Base-by-base conservation (phyloP, 2,888 invertebrate species). In the Drosophila mayaguana region DNA sequence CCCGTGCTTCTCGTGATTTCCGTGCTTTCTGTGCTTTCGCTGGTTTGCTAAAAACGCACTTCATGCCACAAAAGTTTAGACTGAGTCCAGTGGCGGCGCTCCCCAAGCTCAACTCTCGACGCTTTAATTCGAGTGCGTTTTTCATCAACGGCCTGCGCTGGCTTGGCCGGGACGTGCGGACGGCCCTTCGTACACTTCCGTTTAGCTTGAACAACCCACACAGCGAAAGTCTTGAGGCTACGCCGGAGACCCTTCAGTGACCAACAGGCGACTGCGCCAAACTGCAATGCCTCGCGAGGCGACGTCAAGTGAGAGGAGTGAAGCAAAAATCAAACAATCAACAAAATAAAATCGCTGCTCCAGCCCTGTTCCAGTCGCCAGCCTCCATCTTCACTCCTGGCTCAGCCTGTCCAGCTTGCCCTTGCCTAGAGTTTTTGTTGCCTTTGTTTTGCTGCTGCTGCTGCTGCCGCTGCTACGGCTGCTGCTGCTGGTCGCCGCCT, bases 71-170 rank as follows among this genome's bases (percentile, higher is more conserved):
- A 55, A 75, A 65, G 69, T 74, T 77, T 51, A 67, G 40, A 57
- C 75, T 68, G 68, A 63, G 60, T 69, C 66, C 66, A 76, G 71
- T 63, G 25, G 56, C 60, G 20, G 2, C 34, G 72, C n/a, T 25
- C 34, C 66, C 45, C 32, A 38, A 25, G 25, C 60, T 42, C 46
- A 38, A 25, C 54, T 45, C 60, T 64, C 53, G 65, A 70, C 80
- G 72, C 73, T 86, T 86, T 87, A 87, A 86, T 89, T 86, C 89
- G 88, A 89, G 89, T 89, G 88, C 89, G 89, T 86, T 89, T 88
- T 86, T 89, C 77, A 87, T 86, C 88, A 87, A 72, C 83, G 73
- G 70, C 59, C 32, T 11, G 32, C 11, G 32, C 32, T 32, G 32
- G 9, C 9, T 32, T 2, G 32, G 32, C 2, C 81, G 70, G 72